phyloP scores from a whole-genome alignment of 2,113 vertebrate species.

The Excalfactoria chinensis region DNA sequence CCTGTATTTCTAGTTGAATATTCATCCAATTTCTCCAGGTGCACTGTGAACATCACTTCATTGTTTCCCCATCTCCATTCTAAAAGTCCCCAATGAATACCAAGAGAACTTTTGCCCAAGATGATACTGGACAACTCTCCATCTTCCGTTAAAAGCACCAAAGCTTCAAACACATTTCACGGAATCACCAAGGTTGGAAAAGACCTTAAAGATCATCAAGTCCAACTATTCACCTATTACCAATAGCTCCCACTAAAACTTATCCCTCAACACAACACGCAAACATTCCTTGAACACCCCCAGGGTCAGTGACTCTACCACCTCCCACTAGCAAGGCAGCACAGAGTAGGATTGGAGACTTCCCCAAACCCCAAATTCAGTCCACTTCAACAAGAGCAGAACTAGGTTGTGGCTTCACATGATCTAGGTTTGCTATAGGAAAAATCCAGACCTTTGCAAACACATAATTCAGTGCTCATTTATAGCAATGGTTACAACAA shows the following conservation, averaged over 20 bases:
- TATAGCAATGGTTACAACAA: neutral
- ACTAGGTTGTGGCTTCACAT: neutral
- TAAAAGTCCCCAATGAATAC: neutral
- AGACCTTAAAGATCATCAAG: no score
- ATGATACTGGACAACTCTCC: neutral
- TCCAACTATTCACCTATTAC: no score
- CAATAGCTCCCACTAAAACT: no score
- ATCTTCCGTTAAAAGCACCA: neutral
- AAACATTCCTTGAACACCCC: no score
- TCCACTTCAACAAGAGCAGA: neutral
- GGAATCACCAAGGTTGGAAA: no score
- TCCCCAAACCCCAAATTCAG: neutral
- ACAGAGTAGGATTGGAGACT: neutral
- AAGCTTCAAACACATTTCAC: neutral
- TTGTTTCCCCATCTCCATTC: neutral
- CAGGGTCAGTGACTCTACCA: no score
- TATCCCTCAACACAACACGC: no score
- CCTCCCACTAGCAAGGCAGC: neutral
- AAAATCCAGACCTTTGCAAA: neutral
- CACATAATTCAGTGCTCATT: neutral
- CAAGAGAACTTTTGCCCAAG: neutral
- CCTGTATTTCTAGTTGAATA: neutral
- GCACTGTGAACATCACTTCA: neutral
- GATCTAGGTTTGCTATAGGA: fast-evolving
- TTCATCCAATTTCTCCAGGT: neutral